Base-by-base conservation (phyloP, 1,140 invertebrate genomes). In the Agrilus planipennis region DNA sequence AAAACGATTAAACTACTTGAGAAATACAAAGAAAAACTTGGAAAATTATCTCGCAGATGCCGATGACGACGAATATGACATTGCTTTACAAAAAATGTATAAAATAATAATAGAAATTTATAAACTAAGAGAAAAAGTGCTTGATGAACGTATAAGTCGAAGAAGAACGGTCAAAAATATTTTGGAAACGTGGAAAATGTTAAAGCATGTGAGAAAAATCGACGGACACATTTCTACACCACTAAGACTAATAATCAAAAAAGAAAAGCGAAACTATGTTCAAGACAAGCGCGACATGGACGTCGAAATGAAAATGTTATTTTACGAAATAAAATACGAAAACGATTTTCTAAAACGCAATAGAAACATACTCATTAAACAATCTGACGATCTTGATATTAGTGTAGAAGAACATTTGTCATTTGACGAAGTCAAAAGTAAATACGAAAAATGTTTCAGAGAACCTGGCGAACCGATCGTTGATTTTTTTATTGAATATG, bases 391-490 rank as follows among this genome's bases (percentile, higher is more conserved):
- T 9, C 22, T 27, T 30, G 22, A 45, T 18, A 29, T 46, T 7
- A 39, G 54, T 28, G 51, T 57, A 29, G 45, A 50, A 1, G 36
- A n/a, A 49, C 15, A 43, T 63, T n/a, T 55, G 59, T n/a, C n/a
- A n/a, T n/a, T n/a, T 50, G 42, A 46, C 3, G 54, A 52, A 12
- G 45, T 64, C 2, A 49, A 44, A 10, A 45, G 46, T 16, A 54
- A 63, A 15, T 60, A 65, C 23, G 46, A 51, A 3, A 54, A 63
- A 23, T 50, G 65, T 27, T 62, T 69, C 17, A 51, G 60, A 43
- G 57, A 62, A 16, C 65, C 68, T 1, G 68, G 64, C 20, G 71
- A 74, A 42, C 71, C 70, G 6, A 48, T 56, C 18, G 51, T 75
- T 6, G 42, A 57, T 14, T 38, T 73, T 18, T 42, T 63, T 25